Conservation (phyloP, 2,797 vertebrate genomes). For the Coregonus suidteri region DNA sequence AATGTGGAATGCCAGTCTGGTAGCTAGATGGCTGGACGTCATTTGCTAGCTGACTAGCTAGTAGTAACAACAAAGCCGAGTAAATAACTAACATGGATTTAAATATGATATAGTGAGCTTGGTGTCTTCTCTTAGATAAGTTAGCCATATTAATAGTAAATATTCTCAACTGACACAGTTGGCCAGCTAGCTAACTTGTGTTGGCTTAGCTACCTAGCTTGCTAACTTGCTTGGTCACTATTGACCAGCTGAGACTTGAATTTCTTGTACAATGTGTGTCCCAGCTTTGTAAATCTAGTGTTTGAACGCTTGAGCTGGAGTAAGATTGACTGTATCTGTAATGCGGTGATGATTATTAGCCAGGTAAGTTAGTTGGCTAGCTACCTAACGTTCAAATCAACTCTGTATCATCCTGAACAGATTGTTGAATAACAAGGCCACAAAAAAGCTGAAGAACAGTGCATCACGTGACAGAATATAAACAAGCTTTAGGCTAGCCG, state of each 20-base stretch:
- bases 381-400: too few species aligned
- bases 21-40: background rate
- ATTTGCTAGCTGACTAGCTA: too few species aligned
- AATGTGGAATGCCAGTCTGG: background rate
- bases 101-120: background rate
- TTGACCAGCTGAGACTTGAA: background rate
- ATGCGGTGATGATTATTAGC: too few species aligned
- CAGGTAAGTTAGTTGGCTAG: too few species aligned
- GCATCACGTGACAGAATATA: too few species aligned
- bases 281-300: background rate
- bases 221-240: background rate
- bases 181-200: conserved; percentile 5
- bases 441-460: background rate
- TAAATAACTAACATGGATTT: background rate
- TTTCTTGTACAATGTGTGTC: background rate
- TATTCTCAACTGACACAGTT: background rate
- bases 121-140: background rate
- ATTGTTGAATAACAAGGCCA: conserved; percentile 19
- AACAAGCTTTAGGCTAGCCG: too few species aligned
- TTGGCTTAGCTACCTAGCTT: conserved; percentile 6
- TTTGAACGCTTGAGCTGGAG: background rate
- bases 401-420: background rate
- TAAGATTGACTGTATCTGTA: too few species aligned
- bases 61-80: background rate
- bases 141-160: background rate